A percentile compares a stretch with the other conserved stretches of the same genome.
These are phyloP conservation scores for Meles meles DNA, from an alignment of 2,113 vertebrate species.

Conservation along the genomic window DNA sequence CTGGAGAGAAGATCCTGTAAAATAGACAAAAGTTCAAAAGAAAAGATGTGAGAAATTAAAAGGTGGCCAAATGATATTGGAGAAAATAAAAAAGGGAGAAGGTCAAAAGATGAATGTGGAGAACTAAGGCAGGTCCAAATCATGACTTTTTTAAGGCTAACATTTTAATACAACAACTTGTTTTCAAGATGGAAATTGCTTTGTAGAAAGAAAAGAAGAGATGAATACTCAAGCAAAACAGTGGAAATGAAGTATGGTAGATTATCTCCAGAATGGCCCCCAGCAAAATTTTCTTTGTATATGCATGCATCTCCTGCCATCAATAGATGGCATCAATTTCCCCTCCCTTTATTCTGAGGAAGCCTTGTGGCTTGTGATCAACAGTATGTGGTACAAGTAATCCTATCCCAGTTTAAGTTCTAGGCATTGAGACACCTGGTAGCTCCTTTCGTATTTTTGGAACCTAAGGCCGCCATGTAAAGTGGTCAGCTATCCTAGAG, in stretches of 20 bases:
- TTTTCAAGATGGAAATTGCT: background rate
- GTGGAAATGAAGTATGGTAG: background rate
- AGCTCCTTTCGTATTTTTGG: background rate
- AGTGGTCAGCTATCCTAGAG: background rate
- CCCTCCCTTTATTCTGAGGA: background rate
- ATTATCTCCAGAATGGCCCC: background rate
- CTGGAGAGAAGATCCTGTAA: background rate
- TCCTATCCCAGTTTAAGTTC: background rate
- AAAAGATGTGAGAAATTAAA: background rate
- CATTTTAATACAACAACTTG: background rate
- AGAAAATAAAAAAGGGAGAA: background rate
- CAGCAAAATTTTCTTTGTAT: background rate
- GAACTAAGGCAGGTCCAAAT: background rate
- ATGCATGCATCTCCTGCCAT: background rate
- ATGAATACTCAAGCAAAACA: background rate
- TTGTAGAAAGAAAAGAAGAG: background rate
- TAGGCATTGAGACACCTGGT: background rate
- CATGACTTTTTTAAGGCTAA: background rate
- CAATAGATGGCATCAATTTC: background rate
- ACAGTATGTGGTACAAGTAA: background rate
- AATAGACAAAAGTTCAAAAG: background rate
- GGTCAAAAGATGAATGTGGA: background rate
- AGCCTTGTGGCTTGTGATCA: background rate
- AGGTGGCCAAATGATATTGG: background rate
- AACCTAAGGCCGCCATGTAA: background rate